A percentile compares a stretch with the other conserved stretches of the same genome.
phyloP scores from a whole-genome alignment of 2,113 vertebrate species.

The Setophaga kirtlandii region DNA sequence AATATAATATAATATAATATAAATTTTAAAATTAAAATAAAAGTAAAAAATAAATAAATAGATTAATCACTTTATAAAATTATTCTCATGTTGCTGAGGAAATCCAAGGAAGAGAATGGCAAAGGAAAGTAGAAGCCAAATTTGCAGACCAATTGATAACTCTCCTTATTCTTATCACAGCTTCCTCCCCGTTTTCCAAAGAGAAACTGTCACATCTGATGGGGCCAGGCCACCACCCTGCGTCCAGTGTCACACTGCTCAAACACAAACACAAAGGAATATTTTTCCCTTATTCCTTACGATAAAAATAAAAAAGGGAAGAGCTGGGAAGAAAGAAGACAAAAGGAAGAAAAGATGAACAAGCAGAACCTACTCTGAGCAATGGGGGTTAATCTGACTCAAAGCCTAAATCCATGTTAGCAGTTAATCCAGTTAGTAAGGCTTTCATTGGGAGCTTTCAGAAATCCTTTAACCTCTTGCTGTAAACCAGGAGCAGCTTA shows the following conservation, averaged over 20 bases:
- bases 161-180: background rate
- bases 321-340: background rate
- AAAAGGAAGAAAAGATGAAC: conserved; percentile 37
- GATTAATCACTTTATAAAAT: background rate
- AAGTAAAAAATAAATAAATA: no score
- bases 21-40: no score
- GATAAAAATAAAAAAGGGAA: background rate
- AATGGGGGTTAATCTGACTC: conserved; percentile 72
- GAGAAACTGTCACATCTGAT: background rate
- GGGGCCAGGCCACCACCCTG: no score
- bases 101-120: background rate
- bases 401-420: conserved; percentile 74
- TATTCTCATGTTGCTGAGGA: background rate
- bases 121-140: background rate
- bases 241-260: background rate
- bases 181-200: background rate
- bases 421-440: conserved; percentile 76
- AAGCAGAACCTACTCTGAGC: conserved; percentile 51
- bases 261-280: background rate
- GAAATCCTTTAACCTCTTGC: conserved; percentile 75
- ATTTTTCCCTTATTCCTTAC: background rate
- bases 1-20: no score
- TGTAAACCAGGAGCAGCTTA: conserved; percentile 60
- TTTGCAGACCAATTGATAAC: background rate
- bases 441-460: conserved; percentile 73